A percentile compares a stretch with the other conserved stretches of the same genome.
Evolutionary conservation across 2,113 vertebrate genomes (phyloP).

Genomic region (Microcebus lehilahytsara): DNA sequence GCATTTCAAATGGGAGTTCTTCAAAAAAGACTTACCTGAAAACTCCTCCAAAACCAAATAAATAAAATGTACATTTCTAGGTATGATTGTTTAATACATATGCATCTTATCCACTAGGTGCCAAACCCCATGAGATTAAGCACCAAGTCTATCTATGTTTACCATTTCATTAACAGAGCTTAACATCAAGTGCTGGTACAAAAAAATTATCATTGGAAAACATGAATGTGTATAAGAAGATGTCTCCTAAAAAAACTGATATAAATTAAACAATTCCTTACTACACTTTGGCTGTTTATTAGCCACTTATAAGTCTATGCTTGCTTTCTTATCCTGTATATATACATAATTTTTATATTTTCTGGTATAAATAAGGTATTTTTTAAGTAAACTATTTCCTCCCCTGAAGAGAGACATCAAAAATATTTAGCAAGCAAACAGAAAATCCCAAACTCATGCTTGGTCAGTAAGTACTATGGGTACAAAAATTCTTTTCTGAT

Average conservation of each 20-base stretch:
- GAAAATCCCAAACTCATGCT: not conserved
- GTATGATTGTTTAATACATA: not conserved
- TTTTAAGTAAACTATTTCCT: not conserved
- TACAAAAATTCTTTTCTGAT: slow-evolving; percentile 21
- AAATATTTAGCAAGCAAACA: slow-evolving; percentile 32
- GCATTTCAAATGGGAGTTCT: not conserved
- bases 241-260: not conserved
- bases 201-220: not conserved
- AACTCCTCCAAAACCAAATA: not conserved
- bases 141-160: not conserved
- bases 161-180: not conserved
- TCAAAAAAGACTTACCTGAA: not conserved
- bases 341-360: not conserved
- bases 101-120: not conserved
- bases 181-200: not conserved
- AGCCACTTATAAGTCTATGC: not conserved
- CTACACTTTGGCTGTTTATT: not conserved
- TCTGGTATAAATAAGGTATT: not conserved
- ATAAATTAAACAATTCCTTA: not conserved
- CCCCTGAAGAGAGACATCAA: not conserved
- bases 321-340: not conserved
- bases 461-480: slow-evolving; percentile 44
- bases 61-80: not conserved
- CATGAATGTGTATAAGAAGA: not conserved
- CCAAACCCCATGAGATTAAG: not conserved